phyloP scores from a whole-genome alignment of 2,113 vertebrate genomes.

The Melanerpes aurifrons region DNA sequence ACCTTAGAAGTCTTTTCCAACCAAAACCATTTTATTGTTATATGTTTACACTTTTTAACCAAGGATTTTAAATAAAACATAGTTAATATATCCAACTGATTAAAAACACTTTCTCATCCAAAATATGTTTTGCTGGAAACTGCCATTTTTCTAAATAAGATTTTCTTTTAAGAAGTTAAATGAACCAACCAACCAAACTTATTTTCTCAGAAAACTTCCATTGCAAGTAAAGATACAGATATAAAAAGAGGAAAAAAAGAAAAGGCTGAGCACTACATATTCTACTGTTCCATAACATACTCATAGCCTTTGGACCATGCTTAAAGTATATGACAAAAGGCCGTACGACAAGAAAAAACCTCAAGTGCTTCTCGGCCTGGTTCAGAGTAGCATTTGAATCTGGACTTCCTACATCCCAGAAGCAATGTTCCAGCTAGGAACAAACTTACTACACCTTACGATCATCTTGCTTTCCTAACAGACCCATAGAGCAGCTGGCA shows the following conservation, averaged over 20 bases:
- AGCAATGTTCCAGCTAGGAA: neutral
- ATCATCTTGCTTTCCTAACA: neutral
- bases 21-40: too few species aligned
- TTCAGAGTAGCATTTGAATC: neutral
- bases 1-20: too few species aligned
- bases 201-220: neutral
- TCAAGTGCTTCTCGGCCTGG: neutral
- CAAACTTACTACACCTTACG: neutral
- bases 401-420: neutral
- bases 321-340: neutral
- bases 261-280: neutral
- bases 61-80: neutral
- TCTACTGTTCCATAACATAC: neutral
- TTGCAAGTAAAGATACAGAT: neutral
- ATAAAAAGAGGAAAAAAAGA: neutral
- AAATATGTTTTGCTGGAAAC: neutral
- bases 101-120: neutral
- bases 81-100: neutral
- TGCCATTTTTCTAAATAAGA: neutral
- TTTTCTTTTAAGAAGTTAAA: neutral
- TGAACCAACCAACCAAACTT: too few species aligned
- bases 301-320: neutral
- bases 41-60: neutral
- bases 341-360: neutral
- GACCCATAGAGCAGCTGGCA: neutral